These are phyloP conservation scores for Myanophis thanlyinensis DNA, from an alignment of 2,113 vertebrate species.

Conservation along the genomic window DNA sequence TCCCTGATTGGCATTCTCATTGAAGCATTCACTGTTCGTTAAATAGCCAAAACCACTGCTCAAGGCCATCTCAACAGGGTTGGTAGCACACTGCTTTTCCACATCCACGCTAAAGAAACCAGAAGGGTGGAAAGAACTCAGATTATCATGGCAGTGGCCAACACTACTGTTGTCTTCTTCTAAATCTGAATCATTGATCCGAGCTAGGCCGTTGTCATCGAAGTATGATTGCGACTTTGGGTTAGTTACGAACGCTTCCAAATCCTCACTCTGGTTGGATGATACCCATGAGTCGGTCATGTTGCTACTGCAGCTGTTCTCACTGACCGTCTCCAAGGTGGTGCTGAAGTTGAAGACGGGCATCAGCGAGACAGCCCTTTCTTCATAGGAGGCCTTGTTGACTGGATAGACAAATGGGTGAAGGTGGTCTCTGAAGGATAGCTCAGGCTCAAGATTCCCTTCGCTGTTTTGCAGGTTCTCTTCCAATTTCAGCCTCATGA, in stretches of 20 bases:
- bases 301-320: slow-evolving; percentile 91
- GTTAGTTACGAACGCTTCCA: slow-evolving; percentile 54
- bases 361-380: slow-evolving; percentile 42
- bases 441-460: slow-evolving; percentile 34
- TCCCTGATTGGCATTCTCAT: slow-evolving; percentile 93
- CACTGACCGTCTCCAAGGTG: slow-evolving; percentile 69
- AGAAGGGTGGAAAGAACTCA: slow-evolving; percentile 78
- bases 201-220: slow-evolving; percentile 82
- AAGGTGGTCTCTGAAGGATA: slow-evolving; percentile 29
- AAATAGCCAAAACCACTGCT: slow-evolving; percentile 65
- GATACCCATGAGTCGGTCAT: slow-evolving; percentile 87
- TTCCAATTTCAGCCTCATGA: slow-evolving; percentile 94
- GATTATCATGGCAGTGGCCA: slow-evolving; percentile 68
- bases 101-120: slow-evolving; percentile 79
- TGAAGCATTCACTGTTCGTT: slow-evolving; percentile 79
- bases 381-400: slow-evolving; percentile 56
- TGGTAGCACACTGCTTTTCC: slow-evolving; percentile 58
- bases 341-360: slow-evolving; percentile 81
- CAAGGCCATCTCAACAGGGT: slow-evolving; percentile 21
- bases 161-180: slow-evolving; percentile 71
- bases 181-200: slow-evolving; percentile 78
- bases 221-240: slow-evolving; percentile 72
- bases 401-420: not conserved
- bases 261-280: slow-evolving; percentile 79
- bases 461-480: slow-evolving; percentile 63